These are phyloP conservation scores for Drosophila dives DNA, from an alignment of 2,888 invertebrate species.

Conservation along the genomic window DNA sequence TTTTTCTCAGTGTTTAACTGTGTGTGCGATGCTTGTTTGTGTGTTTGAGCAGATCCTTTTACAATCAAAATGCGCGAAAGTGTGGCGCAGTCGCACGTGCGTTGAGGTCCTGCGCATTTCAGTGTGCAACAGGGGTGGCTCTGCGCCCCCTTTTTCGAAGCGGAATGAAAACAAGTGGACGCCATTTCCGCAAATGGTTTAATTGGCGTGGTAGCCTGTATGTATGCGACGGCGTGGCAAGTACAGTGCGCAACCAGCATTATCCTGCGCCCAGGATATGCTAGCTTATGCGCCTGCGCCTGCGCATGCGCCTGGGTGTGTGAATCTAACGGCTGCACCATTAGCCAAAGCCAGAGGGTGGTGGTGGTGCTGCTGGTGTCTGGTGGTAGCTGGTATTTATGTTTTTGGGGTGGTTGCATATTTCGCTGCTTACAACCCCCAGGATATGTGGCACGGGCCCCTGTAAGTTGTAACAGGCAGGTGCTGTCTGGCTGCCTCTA, in stretches of 20 bases:
- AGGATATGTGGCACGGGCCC: slow-evolving; percentile 72
- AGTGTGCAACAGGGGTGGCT: slow-evolving; percentile 50
- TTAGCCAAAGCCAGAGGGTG: slow-evolving; percentile 58
- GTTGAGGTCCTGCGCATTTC: slow-evolving; percentile 47
- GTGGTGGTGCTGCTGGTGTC: slow-evolving; percentile 62
- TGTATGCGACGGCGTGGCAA: slow-evolving; percentile 38
- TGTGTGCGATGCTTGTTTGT: slow-evolving; percentile 40
- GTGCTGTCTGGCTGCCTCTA: slow-evolving; percentile 49
- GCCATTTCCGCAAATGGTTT: slow-evolving; percentile 71
- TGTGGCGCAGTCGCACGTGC: slow-evolving; percentile 78
- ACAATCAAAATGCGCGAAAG: slow-evolving; percentile 70
- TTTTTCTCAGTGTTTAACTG: slow-evolving; percentile 13
- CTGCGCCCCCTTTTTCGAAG: slow-evolving; percentile 41
- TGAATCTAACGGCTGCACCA: slow-evolving; percentile 70
- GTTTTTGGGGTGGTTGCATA: slow-evolving; percentile 65
- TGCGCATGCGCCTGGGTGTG: slow-evolving; percentile 38
- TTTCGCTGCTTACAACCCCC: slow-evolving; percentile 60
- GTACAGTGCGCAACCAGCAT: slow-evolving; percentile 76
- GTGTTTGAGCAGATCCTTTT: slow-evolving; percentile 62
- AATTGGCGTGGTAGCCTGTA: slow-evolving; percentile 60
- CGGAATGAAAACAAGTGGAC: slow-evolving; percentile 78
- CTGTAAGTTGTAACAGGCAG: slow-evolving; percentile 78
- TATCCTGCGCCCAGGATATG: slow-evolving; percentile 58
- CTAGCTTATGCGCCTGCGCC: slow-evolving; percentile 17
- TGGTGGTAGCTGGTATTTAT: slow-evolving; percentile 21